phyloP scores from a whole-genome alignment of 2,113 vertebrate genomes.

The Baryphthengus martii region DNA sequence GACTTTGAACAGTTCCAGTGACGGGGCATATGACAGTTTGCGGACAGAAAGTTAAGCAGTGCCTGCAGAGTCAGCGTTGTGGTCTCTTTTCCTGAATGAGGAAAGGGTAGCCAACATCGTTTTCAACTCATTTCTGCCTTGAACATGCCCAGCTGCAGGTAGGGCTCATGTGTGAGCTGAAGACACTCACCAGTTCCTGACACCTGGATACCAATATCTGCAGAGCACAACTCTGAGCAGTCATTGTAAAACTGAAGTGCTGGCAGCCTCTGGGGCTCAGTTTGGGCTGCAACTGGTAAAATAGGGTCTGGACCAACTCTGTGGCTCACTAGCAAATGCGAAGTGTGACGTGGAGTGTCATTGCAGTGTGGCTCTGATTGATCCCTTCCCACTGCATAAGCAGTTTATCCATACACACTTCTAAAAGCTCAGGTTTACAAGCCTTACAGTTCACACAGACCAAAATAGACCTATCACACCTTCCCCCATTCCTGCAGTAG shows the following conservation, averaged over 20 bases:
- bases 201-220: not conserved
- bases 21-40: not conserved
- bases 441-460: not conserved
- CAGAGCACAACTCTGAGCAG: not conserved
- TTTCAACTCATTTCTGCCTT: not conserved
- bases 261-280: not conserved
- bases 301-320: not conserved
- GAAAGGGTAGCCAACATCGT: not conserved
- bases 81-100: not conserved
- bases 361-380: fast-evolving
- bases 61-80: not conserved
- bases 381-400: not conserved
- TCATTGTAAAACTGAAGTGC: not conserved
- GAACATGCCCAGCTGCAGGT: not conserved
- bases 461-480: not conserved
- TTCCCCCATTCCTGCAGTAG: not conserved
- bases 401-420: not conserved
- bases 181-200: not conserved
- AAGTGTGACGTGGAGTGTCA: not conserved
- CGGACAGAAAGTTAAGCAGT: not conserved
- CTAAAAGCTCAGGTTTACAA: not conserved
- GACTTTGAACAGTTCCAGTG: not conserved
- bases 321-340: fast-evolving
- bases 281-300: not conserved
- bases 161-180: not conserved